Evolutionary conservation across 2,113 vertebrate genomes (phyloP), one percentile per base, ranked within the genome.

Genomic region (Tringa solitaria): DNA sequence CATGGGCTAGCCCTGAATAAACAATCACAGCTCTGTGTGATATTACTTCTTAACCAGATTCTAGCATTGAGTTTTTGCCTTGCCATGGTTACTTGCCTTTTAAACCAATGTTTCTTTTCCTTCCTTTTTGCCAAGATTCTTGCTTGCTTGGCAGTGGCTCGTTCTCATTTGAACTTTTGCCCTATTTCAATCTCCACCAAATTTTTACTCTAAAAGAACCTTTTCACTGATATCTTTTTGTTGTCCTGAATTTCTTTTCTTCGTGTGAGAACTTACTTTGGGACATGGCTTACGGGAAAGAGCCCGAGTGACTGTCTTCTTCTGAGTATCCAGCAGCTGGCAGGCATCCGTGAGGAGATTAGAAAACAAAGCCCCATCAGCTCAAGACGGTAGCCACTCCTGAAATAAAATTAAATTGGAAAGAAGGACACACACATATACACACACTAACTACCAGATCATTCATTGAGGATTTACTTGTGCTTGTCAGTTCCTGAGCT

Each of bases 11-110:
- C 97, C 98, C 98, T 99, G 98, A 99, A 99, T 99, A 98, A 99
- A 99, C 99, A 99, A 99, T 98, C 95, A 87, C 90, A 90, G 97
- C 98, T 99, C 98, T 99, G 98, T 99, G 98, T 97, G 97, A 96
- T 98, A 97, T 96, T 92, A 95, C 98, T 98, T 98, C 98, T 98
- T 98, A 98, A 98, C 98, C 98, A 98, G 98, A 99, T 99, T 98
- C 98, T 98, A 98, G 98, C 97, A 97, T 96, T 96, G 97, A 98
- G 96, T 97, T 96, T 96, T 94, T 96, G 91, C 88, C 98, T 99
- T 90, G 98, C 98, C 98, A 99, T 99, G 98, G 99, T 98, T 98
- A 99, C 99, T 97, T 95, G 98, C 97, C 98, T 98, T 98, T 97
- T 96, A 96, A 98, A 98, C 97, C 97, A 96, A 96, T 84, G 94